Base-by-base conservation (phyloP, 2,113 vertebrate species). In the Sprattus sprattus region DNA sequence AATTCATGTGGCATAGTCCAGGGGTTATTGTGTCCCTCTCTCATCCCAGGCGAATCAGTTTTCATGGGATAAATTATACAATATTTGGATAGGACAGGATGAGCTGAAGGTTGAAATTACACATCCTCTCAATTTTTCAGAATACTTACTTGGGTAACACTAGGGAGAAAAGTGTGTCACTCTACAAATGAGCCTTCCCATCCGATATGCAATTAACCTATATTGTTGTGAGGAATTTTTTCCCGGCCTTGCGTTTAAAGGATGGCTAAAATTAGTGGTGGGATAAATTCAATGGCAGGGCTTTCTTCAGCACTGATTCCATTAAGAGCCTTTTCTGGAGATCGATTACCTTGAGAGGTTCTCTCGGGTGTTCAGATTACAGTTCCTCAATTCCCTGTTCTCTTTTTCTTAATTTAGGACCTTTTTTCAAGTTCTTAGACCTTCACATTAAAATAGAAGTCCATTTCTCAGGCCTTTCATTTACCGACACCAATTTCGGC, bases 261-360 rank as follows among this genome's bases (percentile, higher is more conserved):
- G 91, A 92, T 91, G 91, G 92, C 92, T 93, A 93, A 94, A 94
- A 94, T 94, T 91, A 92, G 93, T 88, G 83, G 86, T 83, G 85
- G 84, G 87, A 88, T 90, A 92, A 89, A 90, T 84, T 82, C 94
- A 92, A 94, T 95, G 90, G 71, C 28, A 78, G 32, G 71, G 71
- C 57, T 86, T 85, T 91, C 93, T 91, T 91, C 91, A 90, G 89
- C 93, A 95, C 94, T 93, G 94, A 94, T 94, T 94, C 92, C 94
- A 94, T 94, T 95, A 94, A 94, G 93, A 94, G 93, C 91, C 92
- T 94, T 94, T 95, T 94, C 39, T 94, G 91, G 91, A 94, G 93
- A 94, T 94, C 92, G 94, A 95, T 95, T 93, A 91, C 92, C 89
- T 91, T 93, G 89, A 94, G 94, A 94, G 83, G 16, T 88, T 93